Base-by-base conservation (phyloP, 2,888 invertebrate genomes). In the Pollenia griseotomentosa region DNA sequence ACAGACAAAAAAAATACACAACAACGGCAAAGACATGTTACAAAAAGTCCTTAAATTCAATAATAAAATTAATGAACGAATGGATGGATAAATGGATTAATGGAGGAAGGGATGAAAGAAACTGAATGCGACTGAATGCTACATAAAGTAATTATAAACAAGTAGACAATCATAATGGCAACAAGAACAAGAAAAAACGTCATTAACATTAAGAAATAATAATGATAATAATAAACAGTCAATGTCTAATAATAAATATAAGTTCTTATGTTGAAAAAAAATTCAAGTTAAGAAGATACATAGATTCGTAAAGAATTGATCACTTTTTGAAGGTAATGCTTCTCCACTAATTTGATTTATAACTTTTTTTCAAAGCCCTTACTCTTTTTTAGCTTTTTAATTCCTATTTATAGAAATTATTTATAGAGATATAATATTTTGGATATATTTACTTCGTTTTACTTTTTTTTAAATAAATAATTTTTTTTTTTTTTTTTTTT, bases 81-180 rank as follows among this genome's bases (percentile, higher is more conserved):
- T 55, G 46, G 9, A 14, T 66, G 16, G 6, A 16, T 51, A 12
- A 16, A 19, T 53, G 14, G 16, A 42, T 70, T n/a, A 12, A 11
- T 51, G 14, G 8, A 9, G 33, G 33, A 57, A 48, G 12, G 16
- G 44, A 71, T 42, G 33, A 61, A 65, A 46, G 48, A 48, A 19
- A 10, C 19, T 73, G 55, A 44, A 79, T 79, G 48, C 55, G 33
- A 33, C 0, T 33, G 33, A 33, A 33, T 85, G 66, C 78, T 78
- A 78, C 40, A 75, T 83, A 79, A 86, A 86, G 33, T 83, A 83
- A 86, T 86, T 79, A 86, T 40, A 53, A 61, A 55, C 61, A 78
- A 74, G 78, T 42, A 40, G 85, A 63, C 51, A 55, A 53, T 23
- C n/a, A 71, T 57, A 61, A 44, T 23, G 42, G 16, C 51, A 79